Conservation (phyloP, 2,113 vertebrate species). For the Promerops cafer region DNA sequence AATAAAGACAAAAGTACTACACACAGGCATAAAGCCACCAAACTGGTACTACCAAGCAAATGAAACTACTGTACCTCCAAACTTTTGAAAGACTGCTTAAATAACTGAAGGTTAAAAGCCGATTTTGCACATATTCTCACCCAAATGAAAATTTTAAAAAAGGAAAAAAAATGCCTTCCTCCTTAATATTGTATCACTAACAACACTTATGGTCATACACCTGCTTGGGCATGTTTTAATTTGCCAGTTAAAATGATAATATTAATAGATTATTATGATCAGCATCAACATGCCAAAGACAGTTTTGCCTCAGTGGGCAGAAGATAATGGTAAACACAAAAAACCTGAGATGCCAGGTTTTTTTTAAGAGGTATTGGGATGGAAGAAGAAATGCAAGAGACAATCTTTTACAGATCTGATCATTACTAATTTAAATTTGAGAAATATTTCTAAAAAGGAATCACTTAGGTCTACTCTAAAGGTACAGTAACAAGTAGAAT, state of each 20-base stretch:
- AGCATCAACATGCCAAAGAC: neutral
- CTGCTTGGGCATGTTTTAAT: neutral
- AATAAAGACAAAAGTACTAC: neutral
- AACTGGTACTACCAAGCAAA: neutral
- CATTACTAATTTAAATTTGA: neutral
- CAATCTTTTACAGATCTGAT: neutral
- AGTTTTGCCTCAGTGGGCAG: neutral
- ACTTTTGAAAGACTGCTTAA: neutral
- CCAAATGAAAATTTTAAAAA: neutral
- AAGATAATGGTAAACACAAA: neutral
- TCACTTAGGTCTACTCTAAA: neutral
- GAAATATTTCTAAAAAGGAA: neutral
- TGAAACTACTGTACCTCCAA: neutral
- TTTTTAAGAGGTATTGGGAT: neutral
- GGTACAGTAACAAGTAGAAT: neutral
- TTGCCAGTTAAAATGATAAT: neutral
- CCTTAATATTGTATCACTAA: neutral
- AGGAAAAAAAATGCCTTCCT: neutral
- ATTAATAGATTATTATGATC: neutral
- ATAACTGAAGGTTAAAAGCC: neutral
- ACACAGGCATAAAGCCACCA: neutral
- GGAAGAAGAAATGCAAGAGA: neutral
- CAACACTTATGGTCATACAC: neutral
- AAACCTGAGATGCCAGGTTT: neutral
- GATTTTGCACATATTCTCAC: neutral